phyloP scores from a whole-genome alignment of 2,888 invertebrate species.

The Eubasilissa splendida region DNA sequence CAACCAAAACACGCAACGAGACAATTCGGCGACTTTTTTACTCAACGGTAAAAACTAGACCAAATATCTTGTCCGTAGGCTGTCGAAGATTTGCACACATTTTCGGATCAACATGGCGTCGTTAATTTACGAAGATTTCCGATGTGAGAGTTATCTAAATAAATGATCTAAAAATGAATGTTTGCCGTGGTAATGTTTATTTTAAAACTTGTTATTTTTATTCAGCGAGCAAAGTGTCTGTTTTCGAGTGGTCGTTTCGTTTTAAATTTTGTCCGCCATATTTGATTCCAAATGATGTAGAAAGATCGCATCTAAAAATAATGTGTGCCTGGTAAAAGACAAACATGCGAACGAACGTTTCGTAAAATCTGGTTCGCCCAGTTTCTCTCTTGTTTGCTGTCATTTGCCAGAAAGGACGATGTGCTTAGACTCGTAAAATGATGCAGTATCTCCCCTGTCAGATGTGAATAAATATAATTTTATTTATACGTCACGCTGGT shows the following conservation, averaged over 20 bases:
- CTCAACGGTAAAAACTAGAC: slow-evolving; percentile 1
- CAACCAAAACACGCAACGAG: neutral
- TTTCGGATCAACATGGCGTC: neutral
- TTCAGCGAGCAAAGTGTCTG: too few species aligned
- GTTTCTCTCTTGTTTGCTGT: slow-evolving; percentile 10
- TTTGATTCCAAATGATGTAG: neutral
- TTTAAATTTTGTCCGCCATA: neutral
- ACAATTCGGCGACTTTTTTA: neutral
- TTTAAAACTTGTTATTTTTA: too few species aligned
- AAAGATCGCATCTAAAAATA: slow-evolving; percentile 16
- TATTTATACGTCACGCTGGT: neutral
- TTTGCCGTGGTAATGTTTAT: too few species aligned
- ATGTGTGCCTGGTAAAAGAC: slow-evolving; percentile 17
- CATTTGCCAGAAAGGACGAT: slow-evolving; percentile 12
- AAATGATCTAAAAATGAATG: too few species aligned
- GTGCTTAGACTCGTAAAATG: neutral
- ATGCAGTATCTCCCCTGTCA: neutral
- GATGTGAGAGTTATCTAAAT: neutral
- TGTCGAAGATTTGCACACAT: slow-evolving; percentile 3
- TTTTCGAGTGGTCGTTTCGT: neutral
- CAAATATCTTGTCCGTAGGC: neutral
- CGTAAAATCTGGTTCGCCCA: slow-evolving; percentile 14
- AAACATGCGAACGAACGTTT: slow-evolving; percentile 13
- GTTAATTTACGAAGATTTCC: neutral
- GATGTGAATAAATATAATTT: neutral